A percentile compares a stretch with the other conserved stretches of the same genome.
Evolutionary conservation across 2,113 vertebrate species (phyloP).

Genomic region (Nycticorax nycticorax): DNA sequence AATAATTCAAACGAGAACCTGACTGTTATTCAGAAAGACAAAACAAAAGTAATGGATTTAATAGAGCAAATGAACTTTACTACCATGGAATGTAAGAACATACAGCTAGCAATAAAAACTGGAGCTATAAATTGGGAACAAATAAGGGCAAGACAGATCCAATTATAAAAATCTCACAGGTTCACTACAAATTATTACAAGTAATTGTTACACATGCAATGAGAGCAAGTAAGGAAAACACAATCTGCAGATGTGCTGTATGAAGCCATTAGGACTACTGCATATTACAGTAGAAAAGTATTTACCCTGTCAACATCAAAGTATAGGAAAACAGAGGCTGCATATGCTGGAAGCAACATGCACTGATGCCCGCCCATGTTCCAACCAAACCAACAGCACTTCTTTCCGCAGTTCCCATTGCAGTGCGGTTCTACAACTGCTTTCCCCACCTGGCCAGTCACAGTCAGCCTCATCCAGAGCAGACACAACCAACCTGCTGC

Average conservation of each 20-base stretch:
- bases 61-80: not conserved
- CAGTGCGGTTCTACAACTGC: not conserved
- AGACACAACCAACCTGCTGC: not conserved
- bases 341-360: not conserved
- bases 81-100: fast-evolving
- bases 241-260: not conserved
- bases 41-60: not conserved
- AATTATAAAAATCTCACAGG: not conserved
- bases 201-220: not conserved
- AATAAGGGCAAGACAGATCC: not conserved
- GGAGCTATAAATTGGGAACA: not conserved
- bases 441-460: not conserved
- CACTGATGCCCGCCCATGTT: not conserved
- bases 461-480: not conserved
- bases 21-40: not conserved
- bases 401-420: not conserved
- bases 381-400: not conserved
- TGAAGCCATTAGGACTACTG: not conserved
- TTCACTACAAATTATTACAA: not conserved
- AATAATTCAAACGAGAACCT: not conserved
- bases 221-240: fast-evolving
- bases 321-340: not conserved
- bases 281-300: not conserved
- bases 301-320: not conserved
- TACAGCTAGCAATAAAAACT: not conserved